Evolutionary conservation across 2,888 invertebrate species (phyloP).

Genomic region (Silvanus unidentatus): DNA sequence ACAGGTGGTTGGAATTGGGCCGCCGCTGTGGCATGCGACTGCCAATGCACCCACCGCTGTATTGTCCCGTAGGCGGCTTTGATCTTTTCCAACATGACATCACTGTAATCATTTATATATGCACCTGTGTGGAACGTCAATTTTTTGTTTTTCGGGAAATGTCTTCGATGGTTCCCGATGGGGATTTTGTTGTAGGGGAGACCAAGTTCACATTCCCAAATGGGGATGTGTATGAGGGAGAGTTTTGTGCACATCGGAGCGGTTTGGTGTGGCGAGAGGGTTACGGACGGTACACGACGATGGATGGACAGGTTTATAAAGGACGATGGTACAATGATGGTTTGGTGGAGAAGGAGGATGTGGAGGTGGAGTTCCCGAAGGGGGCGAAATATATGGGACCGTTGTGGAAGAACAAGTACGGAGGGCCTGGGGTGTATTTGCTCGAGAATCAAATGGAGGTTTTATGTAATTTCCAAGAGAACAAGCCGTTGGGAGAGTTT

Average conservation of each 20-base stretch:
- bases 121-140: no score
- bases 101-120: no score
- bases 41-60: no score
- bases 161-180: no score
- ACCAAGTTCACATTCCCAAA: no score
- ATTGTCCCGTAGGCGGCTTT: no score
- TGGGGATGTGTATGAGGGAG: conserved; percentile 55
- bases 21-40: no score
- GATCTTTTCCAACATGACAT: no score
- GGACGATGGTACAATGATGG: conserved; percentile 55
- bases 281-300: conserved; percentile 52
- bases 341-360: conserved; percentile 35
- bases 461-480: conserved; percentile 48
- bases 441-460: conserved; percentile 51
- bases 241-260: conserved; percentile 52
- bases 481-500: conserved; percentile 48
- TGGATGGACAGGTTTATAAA: conserved; percentile 53
- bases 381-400: conserved; percentile 50
- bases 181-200: no score
- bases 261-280: conserved; percentile 45
- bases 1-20: no score
- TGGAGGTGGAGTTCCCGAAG: conserved; percentile 41
- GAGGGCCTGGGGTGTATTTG: conserved; percentile 48
- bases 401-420: conserved; percentile 49
- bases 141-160: no score